phyloP scores from a whole-genome alignment of 2,888 invertebrate genomes.

The Carterocephalus palaemon region DNA sequence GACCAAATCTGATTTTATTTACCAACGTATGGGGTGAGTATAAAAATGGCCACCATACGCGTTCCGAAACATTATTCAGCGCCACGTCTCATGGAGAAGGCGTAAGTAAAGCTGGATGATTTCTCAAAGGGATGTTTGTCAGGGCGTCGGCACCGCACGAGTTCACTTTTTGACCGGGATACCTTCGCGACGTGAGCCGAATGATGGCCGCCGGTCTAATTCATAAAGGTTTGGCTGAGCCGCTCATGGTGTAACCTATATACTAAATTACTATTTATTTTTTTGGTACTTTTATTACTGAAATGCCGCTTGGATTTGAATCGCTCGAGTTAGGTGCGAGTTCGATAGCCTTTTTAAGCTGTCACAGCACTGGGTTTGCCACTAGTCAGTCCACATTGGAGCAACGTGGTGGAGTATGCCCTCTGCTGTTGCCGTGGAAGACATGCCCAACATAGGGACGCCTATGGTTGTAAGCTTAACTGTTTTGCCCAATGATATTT shows the following conservation, averaged over 20 bases:
- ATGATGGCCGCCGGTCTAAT: conserved; percentile 42
- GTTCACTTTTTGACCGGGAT: conserved; percentile 75
- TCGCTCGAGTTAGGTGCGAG: too few relatives aligned
- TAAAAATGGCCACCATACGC: conserved; percentile 40
- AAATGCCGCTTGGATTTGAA: too few relatives aligned
- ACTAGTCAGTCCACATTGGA: too few relatives aligned
- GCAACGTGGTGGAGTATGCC: too few relatives aligned
- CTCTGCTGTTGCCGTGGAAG: too few relatives aligned
- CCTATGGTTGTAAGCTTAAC: too few relatives aligned
- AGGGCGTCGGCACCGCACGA: conserved; percentile 59
- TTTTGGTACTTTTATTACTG: too few relatives aligned
- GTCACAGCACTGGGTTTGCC: too few relatives aligned
- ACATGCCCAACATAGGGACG: too few relatives aligned
- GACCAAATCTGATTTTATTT: conserved; percentile 8
- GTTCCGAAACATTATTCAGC: conserved; percentile 43
- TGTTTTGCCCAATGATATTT: too few relatives aligned
- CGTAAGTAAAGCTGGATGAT: conserved; percentile 65
- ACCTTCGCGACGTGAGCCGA: conserved; percentile 70
- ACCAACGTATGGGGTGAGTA: conserved; percentile 12
- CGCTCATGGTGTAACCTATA: conserved; percentile 1
- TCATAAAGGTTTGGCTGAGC: conserved; percentile 16
- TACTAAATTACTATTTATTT: too few relatives aligned
- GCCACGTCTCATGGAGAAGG: conserved; percentile 40
- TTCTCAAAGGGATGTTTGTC: conserved; percentile 73
- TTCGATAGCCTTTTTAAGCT: too few relatives aligned